Base-by-base conservation (phyloP, 2,797 vertebrate genomes). In the Girardinus metallicus region DNA sequence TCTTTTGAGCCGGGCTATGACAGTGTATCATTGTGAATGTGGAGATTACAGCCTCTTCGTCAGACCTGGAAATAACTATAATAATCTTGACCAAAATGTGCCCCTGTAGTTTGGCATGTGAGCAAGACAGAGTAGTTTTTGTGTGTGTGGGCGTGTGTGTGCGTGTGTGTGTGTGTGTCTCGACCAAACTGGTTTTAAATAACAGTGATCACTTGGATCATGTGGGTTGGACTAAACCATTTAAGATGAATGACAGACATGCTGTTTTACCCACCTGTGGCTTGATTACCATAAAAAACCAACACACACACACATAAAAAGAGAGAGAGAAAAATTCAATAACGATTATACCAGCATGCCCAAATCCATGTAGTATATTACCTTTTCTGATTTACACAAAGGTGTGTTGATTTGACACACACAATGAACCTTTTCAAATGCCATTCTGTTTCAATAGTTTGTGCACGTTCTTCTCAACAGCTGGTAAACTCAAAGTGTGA, bases 41-140 rank as follows among this genome's bases (percentile, higher is more conserved):
- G 76, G 84, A 86, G 77, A 85, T 85, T 89, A 89, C 76, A 75
- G 81, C 80, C 88, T 87, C 85, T 85, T 80, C 83, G 80, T 74
- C 84, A 81, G 84, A 90, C 89, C 80, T 53, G 73, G 83, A 90
- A 93, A 93, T 90, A 71, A 71, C 68, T 71, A 71, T 88, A 89
- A 92, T 94, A 87, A 91, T 86, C 75, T 81, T 90, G 92, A 93
- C 92, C 89, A 70, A 26, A 70, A 26, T 29, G 13, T 31, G 13
- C 75, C 85, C 83, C 57, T 47, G 79, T 82, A 76, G 84, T 44
- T 83, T 75, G 68, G 85, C 75, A 51, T 77, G 57, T 79, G 53
- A 82, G 51, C 36, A 78, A 34, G 34, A 53, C 34, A 77, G 51
- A 82, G 43, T 36, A 77, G 64, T 29, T 66, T 34, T 44, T 10